Percentiles rank a stretch among this genome's conserved stretches.
These are phyloP conservation scores for Hydrolagus affinis DNA, from an alignment of 2,113 vertebrate species.

Conservation along the genomic window DNA sequence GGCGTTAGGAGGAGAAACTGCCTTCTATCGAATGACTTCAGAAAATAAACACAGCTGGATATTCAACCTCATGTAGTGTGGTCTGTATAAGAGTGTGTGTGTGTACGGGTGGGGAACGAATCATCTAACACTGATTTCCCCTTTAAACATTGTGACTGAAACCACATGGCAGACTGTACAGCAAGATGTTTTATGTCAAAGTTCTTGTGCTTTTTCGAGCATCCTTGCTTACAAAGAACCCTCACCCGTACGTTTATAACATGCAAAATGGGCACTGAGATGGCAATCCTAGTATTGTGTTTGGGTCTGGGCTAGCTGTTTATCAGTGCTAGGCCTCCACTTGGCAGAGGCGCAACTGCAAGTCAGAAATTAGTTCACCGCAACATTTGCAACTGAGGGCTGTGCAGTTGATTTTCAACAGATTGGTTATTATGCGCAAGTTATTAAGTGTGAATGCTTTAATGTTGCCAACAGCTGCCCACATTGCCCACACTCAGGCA, in stretches of 20 bases:
- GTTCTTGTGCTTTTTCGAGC: too few species aligned
- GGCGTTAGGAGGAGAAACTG: not conserved
- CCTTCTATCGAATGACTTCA: constrained; percentile 18
- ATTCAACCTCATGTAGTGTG: not conserved
- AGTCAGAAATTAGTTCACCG: not conserved
- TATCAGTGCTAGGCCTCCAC: not conserved
- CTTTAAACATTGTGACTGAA: too few species aligned
- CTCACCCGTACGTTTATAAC: too few species aligned
- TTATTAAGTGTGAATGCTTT: too few species aligned
- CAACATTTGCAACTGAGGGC: not conserved
- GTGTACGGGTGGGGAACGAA: too few species aligned
- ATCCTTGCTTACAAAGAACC: too few species aligned
- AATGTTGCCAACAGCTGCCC: too few species aligned
- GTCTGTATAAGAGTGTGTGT: too few species aligned
- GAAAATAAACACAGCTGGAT: constrained; percentile 7
- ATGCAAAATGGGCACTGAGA: not conserved
- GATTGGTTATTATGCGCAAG: not conserved
- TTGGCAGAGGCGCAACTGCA: not conserved
- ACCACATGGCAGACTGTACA: too few species aligned
- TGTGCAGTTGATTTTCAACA: not conserved
- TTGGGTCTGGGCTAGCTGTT: not conserved
- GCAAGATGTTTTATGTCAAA: too few species aligned
- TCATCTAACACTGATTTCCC: too few species aligned
- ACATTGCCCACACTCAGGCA: too few species aligned
- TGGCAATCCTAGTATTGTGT: not conserved